Evolutionary conservation across 2,888 invertebrate genomes (phyloP).

Genomic region (Orthosia gothica): DNA sequence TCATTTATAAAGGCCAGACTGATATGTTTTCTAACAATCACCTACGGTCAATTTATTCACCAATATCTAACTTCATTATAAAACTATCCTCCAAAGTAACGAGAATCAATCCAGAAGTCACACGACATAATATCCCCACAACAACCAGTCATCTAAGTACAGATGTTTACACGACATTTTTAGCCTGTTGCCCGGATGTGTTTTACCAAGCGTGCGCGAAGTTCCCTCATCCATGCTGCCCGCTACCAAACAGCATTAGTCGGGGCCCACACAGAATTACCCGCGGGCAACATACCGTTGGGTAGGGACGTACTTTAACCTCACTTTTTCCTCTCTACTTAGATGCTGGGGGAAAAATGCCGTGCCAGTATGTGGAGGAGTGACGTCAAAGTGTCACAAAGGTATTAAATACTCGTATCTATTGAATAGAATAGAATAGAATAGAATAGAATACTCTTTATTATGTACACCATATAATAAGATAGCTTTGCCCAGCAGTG

Average conservation of each 20-base stretch:
- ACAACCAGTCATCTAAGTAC: background rate
- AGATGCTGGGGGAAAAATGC: background rate
- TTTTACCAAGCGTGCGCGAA: slow-evolving; percentile 27
- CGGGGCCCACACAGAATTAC: slow-evolving; percentile 43
- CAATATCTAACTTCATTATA: background rate
- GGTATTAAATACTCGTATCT: background rate
- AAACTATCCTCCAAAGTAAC: background rate
- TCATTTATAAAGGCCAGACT: slow-evolving; percentile 13
- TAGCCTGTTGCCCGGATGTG: slow-evolving; percentile 25
- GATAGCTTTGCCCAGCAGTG: too few species aligned
- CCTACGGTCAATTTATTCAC: background rate
- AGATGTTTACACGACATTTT: slow-evolving; percentile 13
- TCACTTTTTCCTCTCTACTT: slow-evolving; percentile 13
- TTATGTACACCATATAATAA: too few species aligned
- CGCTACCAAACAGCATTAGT: slow-evolving; percentile 52
- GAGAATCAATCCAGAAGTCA: background rate
- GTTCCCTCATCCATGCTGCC: slow-evolving; percentile 39
- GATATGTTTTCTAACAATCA: background rate
- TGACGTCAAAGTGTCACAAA: background rate
- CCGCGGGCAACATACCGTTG: slow-evolving; percentile 24
- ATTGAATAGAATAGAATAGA: background rate
- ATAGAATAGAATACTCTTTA: background rate
- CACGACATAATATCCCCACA: background rate
- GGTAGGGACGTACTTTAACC: background rate
- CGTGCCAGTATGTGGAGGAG: background rate